Evolutionary conservation across 2,797 vertebrate genomes (phyloP).

Genomic region (Pitangus sulphuratus): DNA sequence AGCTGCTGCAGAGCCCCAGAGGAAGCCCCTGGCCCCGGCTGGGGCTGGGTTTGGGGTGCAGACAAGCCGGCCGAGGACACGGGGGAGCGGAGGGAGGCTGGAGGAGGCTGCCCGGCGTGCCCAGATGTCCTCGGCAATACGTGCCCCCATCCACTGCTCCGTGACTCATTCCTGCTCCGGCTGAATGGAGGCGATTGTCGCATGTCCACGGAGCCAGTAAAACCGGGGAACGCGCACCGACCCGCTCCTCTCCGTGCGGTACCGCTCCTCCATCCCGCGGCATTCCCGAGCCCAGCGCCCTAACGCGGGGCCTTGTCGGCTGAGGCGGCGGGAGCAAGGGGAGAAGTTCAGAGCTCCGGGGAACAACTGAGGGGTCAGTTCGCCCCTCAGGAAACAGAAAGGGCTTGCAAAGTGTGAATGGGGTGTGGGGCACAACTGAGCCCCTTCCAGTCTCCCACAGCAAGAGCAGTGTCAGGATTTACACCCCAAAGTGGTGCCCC

Average conservation of each 20-base stretch:
- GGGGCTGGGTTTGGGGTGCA: too few relatives aligned
- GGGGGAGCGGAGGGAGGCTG: background rate
- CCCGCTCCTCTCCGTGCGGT: background rate
- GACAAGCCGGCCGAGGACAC: rapidly evolving
- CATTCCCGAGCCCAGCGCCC: rapidly evolving
- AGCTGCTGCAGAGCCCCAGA: background rate
- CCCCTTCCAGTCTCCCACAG: rapidly evolving
- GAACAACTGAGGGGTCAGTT: background rate
- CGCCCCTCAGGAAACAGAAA: rapidly evolving
- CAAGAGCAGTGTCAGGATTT: rapidly evolving
- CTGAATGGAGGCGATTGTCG: background rate
- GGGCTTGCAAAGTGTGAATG: rapidly evolving
- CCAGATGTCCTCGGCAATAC: background rate
- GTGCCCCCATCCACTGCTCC: rapidly evolving
- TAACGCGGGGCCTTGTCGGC: background rate
- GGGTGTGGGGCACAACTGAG: rapidly evolving
- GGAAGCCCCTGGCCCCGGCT: too few relatives aligned
- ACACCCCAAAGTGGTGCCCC: background rate
- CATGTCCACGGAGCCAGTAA: rapidly evolving
- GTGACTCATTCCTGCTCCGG: background rate
- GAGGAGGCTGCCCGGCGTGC: background rate
- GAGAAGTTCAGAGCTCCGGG: rapidly evolving
- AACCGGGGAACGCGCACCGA: background rate
- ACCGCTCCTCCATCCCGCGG: background rate
- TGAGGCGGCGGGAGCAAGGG: background rate